Percentiles rank a stretch among this genome's conserved stretches.
Conservation (phyloP, 2,888 invertebrate species). For the Sesia bembeciformis region DNA sequence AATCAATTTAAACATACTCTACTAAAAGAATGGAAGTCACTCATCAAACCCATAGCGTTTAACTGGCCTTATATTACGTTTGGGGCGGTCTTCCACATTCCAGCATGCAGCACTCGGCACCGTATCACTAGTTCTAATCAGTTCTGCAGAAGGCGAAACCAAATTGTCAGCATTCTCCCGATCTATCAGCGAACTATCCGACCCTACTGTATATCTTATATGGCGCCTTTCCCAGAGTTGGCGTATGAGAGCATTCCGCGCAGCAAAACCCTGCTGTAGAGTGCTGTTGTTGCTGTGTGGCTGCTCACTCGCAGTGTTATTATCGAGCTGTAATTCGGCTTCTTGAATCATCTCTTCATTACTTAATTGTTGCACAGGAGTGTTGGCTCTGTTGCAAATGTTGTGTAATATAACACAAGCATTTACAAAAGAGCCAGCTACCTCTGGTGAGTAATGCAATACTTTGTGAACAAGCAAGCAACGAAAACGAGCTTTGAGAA, state of each 20-base stretch:
- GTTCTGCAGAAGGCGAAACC: too few species aligned
- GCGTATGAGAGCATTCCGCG: neutral
- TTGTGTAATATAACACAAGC: slow-evolving; percentile 9
- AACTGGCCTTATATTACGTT: too few species aligned
- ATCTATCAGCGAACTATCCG: too few species aligned
- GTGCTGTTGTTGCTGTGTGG: neutral
- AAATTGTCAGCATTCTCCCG: too few species aligned
- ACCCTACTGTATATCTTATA: too few species aligned
- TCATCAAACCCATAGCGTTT: too few species aligned
- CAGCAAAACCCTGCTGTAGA: neutral
- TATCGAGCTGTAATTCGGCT: neutral
- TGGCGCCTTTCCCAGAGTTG: neutral
- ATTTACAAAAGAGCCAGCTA: slow-evolving; percentile 8
- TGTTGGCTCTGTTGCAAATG: slow-evolving; percentile 3
- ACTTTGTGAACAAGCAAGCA: slow-evolving; percentile 8
- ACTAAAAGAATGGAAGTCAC: too few species aligned
- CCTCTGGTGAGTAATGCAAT: slow-evolving; percentile 5
- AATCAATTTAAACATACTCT: too few species aligned
- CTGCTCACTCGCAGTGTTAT: neutral
- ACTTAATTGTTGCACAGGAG: neutral
- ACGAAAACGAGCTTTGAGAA: slow-evolving; percentile 9
- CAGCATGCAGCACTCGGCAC: too few species aligned
- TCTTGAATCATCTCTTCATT: neutral
- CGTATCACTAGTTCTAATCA: too few species aligned
- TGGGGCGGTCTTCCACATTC: too few species aligned